phyloP scores from a whole-genome alignment of 2,888 invertebrate genomes.

The Ectemnius cavifrons region DNA sequence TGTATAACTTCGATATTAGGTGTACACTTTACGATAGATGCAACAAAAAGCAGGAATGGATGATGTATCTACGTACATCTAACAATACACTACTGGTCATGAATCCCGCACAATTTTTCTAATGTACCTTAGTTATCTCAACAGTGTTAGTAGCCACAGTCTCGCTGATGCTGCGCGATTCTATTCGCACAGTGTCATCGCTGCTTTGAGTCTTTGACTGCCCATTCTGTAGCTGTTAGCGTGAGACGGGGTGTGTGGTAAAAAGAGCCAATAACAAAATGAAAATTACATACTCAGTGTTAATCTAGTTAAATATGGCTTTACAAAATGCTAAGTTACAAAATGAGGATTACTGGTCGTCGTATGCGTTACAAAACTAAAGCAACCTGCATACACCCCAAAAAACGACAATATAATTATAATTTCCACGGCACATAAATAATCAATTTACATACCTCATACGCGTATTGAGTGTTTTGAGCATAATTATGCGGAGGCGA shows the following conservation, averaged over 20 bases:
- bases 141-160: slow-evolving; percentile 61
- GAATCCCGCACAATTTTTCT: slow-evolving; percentile 13
- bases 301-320: slow-evolving; percentile 25
- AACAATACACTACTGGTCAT: slow-evolving; percentile 5
- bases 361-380: too few species aligned
- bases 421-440: slow-evolving; percentile 14
- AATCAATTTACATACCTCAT: slow-evolving; percentile 68
- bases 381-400: too few species aligned
- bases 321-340: slow-evolving; percentile 9
- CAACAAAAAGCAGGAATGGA: too few species aligned
- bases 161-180: slow-evolving; percentile 63
- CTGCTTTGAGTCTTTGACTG: slow-evolving; percentile 64
- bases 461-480: slow-evolving; percentile 71
- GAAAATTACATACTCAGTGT: slow-evolving; percentile 33
- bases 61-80: not conserved
- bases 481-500: slow-evolving; percentile 72
- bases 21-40: too few species aligned
- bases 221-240: slow-evolving; percentile 69
- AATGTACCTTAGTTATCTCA: slow-evolving; percentile 63
- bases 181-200: slow-evolving; percentile 63
- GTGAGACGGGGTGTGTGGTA: slow-evolving; percentile 43
- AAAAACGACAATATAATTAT: slow-evolving; percentile 21
- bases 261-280: slow-evolving; percentile 39
- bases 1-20: too few species aligned
- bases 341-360: not conserved